Conservation (phyloP, 2,797 vertebrate genomes). For the Coregonus sp. region DNA sequence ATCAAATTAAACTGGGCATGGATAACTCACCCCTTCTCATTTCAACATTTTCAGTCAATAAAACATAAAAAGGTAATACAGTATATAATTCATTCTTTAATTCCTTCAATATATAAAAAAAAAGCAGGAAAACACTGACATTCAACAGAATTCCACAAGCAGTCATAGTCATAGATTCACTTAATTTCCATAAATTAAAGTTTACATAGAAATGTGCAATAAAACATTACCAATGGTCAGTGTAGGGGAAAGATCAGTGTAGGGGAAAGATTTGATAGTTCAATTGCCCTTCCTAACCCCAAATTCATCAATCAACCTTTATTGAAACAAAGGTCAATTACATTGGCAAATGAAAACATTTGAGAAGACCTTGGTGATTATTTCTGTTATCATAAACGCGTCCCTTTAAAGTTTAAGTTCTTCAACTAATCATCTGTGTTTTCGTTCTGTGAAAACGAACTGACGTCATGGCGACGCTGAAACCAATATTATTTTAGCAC, state of each 20-base stretch:
- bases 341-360: neutral
- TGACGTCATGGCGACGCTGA: neutral
- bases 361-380: neutral
- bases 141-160: neutral
- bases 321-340: neutral
- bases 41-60: neutral
- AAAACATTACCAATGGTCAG: neutral
- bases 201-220: neutral
- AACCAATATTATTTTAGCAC: conserved; percentile 47
- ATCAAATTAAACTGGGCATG: neutral
- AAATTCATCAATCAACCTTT: neutral
- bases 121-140: neutral
- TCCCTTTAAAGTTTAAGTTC: conserved; percentile 32
- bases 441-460: conserved; percentile 27
- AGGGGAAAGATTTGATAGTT: neutral
- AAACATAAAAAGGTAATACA: neutral
- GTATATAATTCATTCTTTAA: neutral
- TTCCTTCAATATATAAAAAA: neutral
- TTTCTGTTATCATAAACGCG: conserved; percentile 19
- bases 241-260: neutral
- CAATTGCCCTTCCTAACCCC: neutral
- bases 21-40: neutral
- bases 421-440: conserved; percentile 40
- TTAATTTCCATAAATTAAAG: neutral
- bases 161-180: neutral